phyloP scores from a whole-genome alignment of 2,797 vertebrate genomes.

The Otolemur crassicaudatus region DNA sequence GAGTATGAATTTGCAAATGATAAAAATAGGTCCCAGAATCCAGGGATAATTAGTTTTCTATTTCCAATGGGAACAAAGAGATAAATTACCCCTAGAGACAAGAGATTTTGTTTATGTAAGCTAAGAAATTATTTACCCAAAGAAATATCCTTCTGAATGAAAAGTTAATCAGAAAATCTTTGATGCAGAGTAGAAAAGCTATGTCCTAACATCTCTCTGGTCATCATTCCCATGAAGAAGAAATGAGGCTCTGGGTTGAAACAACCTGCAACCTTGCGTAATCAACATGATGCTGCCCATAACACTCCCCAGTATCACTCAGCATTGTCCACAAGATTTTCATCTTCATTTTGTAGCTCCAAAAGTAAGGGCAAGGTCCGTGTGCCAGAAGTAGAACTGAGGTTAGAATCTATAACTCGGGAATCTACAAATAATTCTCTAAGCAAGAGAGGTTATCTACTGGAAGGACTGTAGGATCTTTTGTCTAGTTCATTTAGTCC shows the following conservation, averaged over 20 bases:
- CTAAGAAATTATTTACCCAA: background rate
- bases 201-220: background rate
- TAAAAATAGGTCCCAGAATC: background rate
- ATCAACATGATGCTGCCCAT: background rate
- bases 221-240: background rate
- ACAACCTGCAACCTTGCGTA: background rate
- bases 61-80: conserved; percentile 15
- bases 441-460: background rate
- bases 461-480: background rate
- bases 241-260: background rate
- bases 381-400: background rate
- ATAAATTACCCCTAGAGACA: background rate
- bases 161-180: background rate
- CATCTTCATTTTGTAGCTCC: background rate
- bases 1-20: conserved; percentile 8
- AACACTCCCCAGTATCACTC: background rate
- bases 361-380: background rate
- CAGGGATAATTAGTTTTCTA: conserved; percentile 16
- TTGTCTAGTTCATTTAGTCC: background rate
- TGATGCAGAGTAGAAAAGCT: background rate
- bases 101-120: background rate
- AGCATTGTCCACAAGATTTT: fast-evolving
- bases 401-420: background rate
- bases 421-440: background rate
- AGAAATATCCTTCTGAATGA: background rate